Evolutionary conservation across 2,888 invertebrate genomes (phyloP), one percentile per base, ranked within the genome.

Genomic region (Bibio marci): DNA sequence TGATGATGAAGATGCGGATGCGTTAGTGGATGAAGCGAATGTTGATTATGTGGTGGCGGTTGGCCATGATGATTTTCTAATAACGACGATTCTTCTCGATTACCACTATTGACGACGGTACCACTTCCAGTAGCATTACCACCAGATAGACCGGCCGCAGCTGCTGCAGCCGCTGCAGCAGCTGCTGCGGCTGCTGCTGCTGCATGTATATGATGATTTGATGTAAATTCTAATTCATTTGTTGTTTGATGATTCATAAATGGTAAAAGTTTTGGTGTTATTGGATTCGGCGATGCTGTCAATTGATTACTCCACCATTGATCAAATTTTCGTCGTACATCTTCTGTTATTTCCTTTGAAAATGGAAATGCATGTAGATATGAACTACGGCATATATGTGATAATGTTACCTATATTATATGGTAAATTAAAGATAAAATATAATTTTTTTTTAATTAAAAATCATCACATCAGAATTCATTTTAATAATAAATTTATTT

Each of bases 231-330:
- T 48, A 62, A 53, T 19, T 61, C 61, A 22, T 8, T 22, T 17
- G 53, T 44, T 34, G 59, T 53, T 13, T 59, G 48, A n/a, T 56
- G 46, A 48, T 57, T 56, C n/a, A 57, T 42, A 35, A 67, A 61
- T 42, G 65, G 65, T 40, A 67, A 51, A 47, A 67, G 64, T 51
- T 67, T 66, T 37, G 59, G 64, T 19, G 66, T 54, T 48, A 67
- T 66, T 30, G 66, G 56, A 38, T 66, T 56, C 39, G 59, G 51
- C 52, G 69, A 63, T 30, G 77, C 74, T 12, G 75, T 74, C 37
- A 80, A 70, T 53, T 82, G 82, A 40, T 76, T 70, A 32, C 74
- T 72, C 76, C 83, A 86, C 92, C 92, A 92, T 41, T 82, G 79
- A 55, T 92, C 90, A 60, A 92, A 92, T 57, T 86, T 85, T 43